These are phyloP conservation scores for Ptilorrhoa leucosticta DNA, from an alignment of 2,113 vertebrate species.

Conservation along the genomic window DNA sequence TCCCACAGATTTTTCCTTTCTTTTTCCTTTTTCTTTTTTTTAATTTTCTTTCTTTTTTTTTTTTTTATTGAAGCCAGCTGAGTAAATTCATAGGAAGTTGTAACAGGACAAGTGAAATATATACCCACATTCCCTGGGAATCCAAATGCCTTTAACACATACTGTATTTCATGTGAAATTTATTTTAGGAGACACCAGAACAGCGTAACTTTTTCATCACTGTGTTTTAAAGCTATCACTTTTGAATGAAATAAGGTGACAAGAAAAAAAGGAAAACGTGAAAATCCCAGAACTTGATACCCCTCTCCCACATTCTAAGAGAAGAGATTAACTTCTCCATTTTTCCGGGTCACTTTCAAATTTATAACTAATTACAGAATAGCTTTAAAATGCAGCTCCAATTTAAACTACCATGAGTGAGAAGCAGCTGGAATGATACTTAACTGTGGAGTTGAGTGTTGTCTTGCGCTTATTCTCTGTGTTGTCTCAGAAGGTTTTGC, in stretches of 20 bases:
- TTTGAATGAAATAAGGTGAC: conserved; percentile 42
- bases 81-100: conserved; percentile 69
- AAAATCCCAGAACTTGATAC: conserved; percentile 29
- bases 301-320: neutral
- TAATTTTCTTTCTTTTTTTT: neutral
- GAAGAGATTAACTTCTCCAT: conserved; percentile 13
- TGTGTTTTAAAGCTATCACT: conserved; percentile 17
- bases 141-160: conserved; percentile 59
- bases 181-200: conserved; percentile 42
- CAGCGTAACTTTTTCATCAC: neutral
- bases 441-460: neutral
- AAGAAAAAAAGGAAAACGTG: neutral
- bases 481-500: neutral
- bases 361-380: conserved; percentile 36
- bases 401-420: neutral
- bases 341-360: conserved; percentile 43
- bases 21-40: neutral
- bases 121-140: conserved; percentile 61
- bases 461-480: neutral
- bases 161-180: conserved; percentile 52
- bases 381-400: conserved; percentile 6
- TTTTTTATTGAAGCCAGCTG: conserved; percentile 72
- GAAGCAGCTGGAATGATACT: conserved; percentile 29
- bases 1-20: conserved; percentile 64
- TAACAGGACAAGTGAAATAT: conserved; percentile 68